Base-by-base conservation (phyloP, 2,888 invertebrate species). In the Lasius platythorax region DNA sequence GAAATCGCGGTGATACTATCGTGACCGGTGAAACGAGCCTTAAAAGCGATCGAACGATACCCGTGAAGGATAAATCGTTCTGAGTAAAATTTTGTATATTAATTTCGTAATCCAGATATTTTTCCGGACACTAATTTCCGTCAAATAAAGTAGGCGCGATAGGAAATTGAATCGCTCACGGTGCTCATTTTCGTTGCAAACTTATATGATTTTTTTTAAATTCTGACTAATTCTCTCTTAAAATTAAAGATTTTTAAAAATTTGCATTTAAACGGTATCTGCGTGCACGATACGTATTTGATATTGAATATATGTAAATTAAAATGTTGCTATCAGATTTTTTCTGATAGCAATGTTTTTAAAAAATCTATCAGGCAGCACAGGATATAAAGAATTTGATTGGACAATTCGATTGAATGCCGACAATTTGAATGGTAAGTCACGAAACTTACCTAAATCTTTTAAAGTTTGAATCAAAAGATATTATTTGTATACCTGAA, bases 41-140 rank as follows among this genome's bases (percentile, higher is more conserved):
- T 33, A 33, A 66, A 75, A 64, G 33, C 75, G 37, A 53, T 53
- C 50, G n/a, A 53, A 15, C 11, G 23, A 53, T n/a, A 5, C 18
- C 15, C 23, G 8, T 37, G 33, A 50, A 53, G 12, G 11, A 37
- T 76, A 28, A 76, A 76, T 23, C 50, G 53, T 63, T 43, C 23
- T 66, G 18, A 78, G 53, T 64, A 78, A 79, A 76, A 82, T 79
- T 76, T 82, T 53, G 23, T 64, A 40, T 79, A 53, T 30, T 82
- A 53, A 82, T 81, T 50, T n/a, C 9, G n/a, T 30, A 30, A 74
- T 63, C 15, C 23, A 12, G n/a, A 66, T 23, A 66, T 66, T 46
- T 53, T 18, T 53, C 8, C 8, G 33, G 33, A 66, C 50, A 50
- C 28, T 66, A 76, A 76, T 50, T 37, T 50, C 46, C 23, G 50